Evolutionary conservation across 2,888 invertebrate species (phyloP), one percentile per base, ranked within the genome.

Genomic region (Drosophila siamana): DNA sequence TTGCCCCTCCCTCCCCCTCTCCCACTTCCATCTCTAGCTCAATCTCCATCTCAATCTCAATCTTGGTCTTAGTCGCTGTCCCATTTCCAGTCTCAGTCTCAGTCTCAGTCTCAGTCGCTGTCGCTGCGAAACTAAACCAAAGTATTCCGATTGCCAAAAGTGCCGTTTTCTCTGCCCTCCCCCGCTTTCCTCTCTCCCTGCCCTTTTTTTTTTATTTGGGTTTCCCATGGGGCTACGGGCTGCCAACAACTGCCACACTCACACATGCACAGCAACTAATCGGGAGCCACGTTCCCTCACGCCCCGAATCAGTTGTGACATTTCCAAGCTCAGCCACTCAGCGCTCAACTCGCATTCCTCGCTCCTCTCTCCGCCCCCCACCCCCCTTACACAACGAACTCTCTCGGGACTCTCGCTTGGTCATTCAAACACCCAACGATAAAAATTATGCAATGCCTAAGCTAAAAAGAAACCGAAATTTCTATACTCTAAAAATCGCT

Each of bases 221-320:
- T 56, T 44, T 66, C 78, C 73, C 74, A 15, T 40, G 75, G 54
- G 78, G 22, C 73, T 44, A 38, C 47, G 66, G 59, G 67, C 73
- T 68, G 73, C 62, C 57, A 77, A 63, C 62, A 74, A 74, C 76
- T 76, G 74, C 36, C 72, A 68, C 71, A 69, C 36, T 7, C 33
- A 13, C 28, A 28, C 28, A 28, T 28, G 28, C 28, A 28, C 28
- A 9, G 8, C 40, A 52, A 77, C 73, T 64, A 74, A 74, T 77
- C 74, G 63, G 43, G 19, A 30, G 8, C 41, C 8, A 4, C 52
- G 28, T 40, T 28, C 54, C 11, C 33, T 44, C 64, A 51, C 47
- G 40, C 50, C 46, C n/a, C 64, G 72, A 75, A 82, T 80, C 80
- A 66, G 72, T 75, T 86, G 65, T 86, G 73, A 82, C 83, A 79